A percentile compares a stretch with the other conserved stretches of the same genome.
Evolutionary conservation across 2,113 vertebrate genomes (phyloP).

Genomic region (Ochotona princeps): DNA sequence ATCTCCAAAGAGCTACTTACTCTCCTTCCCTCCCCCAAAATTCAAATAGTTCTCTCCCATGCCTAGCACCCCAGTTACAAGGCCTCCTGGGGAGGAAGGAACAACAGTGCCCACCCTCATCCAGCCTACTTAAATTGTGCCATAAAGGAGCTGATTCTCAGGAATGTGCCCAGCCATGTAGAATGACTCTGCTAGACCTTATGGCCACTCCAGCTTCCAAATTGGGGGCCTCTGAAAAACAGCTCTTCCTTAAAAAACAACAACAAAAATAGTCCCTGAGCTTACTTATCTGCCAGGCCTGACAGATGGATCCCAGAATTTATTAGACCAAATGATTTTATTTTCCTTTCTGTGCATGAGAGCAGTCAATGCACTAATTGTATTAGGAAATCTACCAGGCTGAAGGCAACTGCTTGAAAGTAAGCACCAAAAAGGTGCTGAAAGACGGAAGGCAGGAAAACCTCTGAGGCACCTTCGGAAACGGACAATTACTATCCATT

Average conservation of each 20-base stretch:
- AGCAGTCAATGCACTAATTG: constrained; percentile 55
- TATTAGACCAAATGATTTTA: constrained; percentile 67
- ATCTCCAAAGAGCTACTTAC: not conserved
- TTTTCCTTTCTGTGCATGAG: constrained; percentile 46
- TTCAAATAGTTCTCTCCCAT: not conserved
- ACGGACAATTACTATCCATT: constrained; percentile 71
- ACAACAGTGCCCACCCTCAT: not conserved
- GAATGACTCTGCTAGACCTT: not conserved
- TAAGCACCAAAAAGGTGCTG: constrained; percentile 47
- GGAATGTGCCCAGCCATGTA: too few species aligned
- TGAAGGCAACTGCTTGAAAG: constrained; percentile 55
- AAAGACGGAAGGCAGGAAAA: constrained; percentile 60
- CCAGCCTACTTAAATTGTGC: not conserved
- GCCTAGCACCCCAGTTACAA: not conserved
- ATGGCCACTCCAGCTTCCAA: accelerated
- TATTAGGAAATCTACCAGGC: constrained; percentile 56
- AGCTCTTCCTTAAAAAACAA: not conserved
- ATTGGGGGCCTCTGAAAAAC: not conserved
- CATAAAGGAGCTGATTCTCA: not conserved
- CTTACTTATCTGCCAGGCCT: not conserved
- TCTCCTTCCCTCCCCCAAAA: too few species aligned
- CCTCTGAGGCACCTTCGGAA: constrained; percentile 57
- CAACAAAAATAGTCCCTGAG: not conserved
- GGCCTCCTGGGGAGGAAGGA: not conserved
- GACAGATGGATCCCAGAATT: constrained; percentile 58